These are phyloP conservation scores for Exaiptasia diaphana DNA, from an alignment of 64 coral and sea anemone genomes.

Conservation along the genomic window DNA sequence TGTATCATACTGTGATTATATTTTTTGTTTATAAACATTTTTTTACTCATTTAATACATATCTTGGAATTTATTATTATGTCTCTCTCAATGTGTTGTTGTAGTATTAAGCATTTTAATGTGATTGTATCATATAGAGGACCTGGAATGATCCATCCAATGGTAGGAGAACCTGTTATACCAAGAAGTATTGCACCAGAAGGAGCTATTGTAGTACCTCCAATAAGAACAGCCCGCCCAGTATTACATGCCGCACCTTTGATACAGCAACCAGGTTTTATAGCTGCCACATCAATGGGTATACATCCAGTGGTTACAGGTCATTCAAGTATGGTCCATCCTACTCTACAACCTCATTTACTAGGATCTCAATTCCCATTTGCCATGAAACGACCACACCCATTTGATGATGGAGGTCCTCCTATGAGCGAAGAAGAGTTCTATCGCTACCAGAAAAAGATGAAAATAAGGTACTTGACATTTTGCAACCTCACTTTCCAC, in stretches of 20 bases:
- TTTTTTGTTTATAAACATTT: no score
- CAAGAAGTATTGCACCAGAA: slow-evolving; percentile 32
- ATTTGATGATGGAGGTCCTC: slow-evolving; percentile 18
- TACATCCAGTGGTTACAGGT: neutral
- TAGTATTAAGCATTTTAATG: no score
- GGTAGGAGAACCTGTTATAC: slow-evolving; percentile 17
- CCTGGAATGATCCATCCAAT: slow-evolving; percentile 10
- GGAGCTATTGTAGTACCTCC: slow-evolving; percentile 26
- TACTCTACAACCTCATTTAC: slow-evolving; percentile 13
- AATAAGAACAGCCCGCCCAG: neutral
- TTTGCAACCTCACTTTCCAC: neutral
- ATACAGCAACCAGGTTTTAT: slow-evolving; percentile 26
- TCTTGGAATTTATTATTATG: no score
- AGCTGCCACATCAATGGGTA: neutral
- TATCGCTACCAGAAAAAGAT: slow-evolving; percentile 60
- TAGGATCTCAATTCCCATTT: slow-evolving; percentile 5
- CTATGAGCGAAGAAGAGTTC: slow-evolving; percentile 51
- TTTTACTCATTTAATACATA: no score
- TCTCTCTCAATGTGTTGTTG: no score
- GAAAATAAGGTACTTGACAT: slow-evolving; percentile 45
- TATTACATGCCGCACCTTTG: slow-evolving; percentile 8
- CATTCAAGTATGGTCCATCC: slow-evolving; percentile 1
- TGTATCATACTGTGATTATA: no score
- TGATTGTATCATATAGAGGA: no score
- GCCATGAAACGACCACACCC: neutral